Evolutionary conservation across 2,113 vertebrate species (phyloP).

Genomic region (Colius striatus): DNA sequence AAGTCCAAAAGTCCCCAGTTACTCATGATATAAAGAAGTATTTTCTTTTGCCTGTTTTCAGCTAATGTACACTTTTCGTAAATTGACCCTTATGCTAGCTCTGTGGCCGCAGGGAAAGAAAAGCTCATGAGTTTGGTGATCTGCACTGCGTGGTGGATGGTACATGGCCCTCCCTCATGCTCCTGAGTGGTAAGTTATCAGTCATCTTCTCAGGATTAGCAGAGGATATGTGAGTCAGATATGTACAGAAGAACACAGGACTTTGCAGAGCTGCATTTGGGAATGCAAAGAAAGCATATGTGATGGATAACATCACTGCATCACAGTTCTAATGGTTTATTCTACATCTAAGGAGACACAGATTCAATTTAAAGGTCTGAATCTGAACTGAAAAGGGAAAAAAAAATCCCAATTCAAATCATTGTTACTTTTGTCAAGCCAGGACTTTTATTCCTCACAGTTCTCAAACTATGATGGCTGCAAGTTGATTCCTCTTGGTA

Average conservation of each 20-base stretch:
- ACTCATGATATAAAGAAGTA: neutral
- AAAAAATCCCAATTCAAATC: neutral
- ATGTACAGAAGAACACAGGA: neutral
- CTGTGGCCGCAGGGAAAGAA: neutral
- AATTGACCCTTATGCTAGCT: neutral
- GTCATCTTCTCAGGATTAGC: neutral
- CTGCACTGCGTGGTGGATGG: fast-evolving
- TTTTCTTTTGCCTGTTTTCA: neutral
- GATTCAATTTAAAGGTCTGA: neutral
- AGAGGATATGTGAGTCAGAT: neutral
- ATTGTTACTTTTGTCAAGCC: neutral
- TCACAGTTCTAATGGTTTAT: neutral
- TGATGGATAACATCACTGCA: neutral
- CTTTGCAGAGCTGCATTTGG: neutral
- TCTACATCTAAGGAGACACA: neutral
- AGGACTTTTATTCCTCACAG: neutral
- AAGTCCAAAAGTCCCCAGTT: neutral
- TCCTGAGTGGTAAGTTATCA: neutral
- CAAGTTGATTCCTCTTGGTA: neutral
- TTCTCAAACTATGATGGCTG: neutral
- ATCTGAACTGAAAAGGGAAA: neutral
- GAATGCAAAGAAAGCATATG: neutral
- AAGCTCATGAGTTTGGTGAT: neutral
- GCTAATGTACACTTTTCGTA: neutral
- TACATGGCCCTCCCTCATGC: neutral